These are phyloP conservation scores for Mimumesa dahlbomi DNA, from an alignment of 2,888 invertebrate species.

Conservation along the genomic window DNA sequence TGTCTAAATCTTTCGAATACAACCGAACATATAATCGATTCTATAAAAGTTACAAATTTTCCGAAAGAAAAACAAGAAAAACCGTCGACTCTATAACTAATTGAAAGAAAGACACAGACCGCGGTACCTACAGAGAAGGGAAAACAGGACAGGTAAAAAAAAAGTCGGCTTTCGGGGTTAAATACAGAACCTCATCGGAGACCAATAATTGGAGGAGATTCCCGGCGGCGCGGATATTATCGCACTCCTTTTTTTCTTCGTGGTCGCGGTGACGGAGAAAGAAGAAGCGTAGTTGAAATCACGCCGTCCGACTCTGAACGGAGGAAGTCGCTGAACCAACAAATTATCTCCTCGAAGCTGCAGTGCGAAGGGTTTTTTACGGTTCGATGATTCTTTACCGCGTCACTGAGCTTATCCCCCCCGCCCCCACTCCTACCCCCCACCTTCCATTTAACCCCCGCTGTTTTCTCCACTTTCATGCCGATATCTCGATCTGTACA, in stretches of 20 bases:
- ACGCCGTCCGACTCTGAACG: slow-evolving; percentile 34
- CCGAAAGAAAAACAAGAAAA: too few relatives aligned
- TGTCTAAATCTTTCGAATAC: too few relatives aligned
- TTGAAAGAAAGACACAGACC: slow-evolving; percentile 22
- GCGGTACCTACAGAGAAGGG: background rate
- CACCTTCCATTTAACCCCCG: background rate
- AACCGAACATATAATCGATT: too few relatives aligned
- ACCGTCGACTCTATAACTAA: slow-evolving; percentile 19
- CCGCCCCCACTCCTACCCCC: slow-evolving; percentile 16
- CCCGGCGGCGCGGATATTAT: slow-evolving; percentile 47
- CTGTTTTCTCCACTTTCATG: slow-evolving; percentile 6
- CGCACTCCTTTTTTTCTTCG: slow-evolving; percentile 14
- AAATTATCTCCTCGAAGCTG: slow-evolving; percentile 57
- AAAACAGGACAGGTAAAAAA: slow-evolving; percentile 6
- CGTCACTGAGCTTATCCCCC: slow-evolving; percentile 40
- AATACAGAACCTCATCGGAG: slow-evolving; percentile 49
- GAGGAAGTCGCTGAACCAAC: slow-evolving; percentile 61
- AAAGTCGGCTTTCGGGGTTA: slow-evolving; percentile 37
- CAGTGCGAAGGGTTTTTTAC: slow-evolving; percentile 41
- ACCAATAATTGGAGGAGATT: slow-evolving; percentile 58
- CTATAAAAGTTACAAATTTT: too few relatives aligned
- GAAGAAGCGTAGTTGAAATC: slow-evolving; percentile 38
- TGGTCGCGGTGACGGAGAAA: slow-evolving; percentile 21
- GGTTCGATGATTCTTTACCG: slow-evolving; percentile 52
- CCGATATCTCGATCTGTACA: slow-evolving; percentile 6